Base-by-base conservation (phyloP, 2,797 vertebrate species). In the Acanthis flammea region DNA sequence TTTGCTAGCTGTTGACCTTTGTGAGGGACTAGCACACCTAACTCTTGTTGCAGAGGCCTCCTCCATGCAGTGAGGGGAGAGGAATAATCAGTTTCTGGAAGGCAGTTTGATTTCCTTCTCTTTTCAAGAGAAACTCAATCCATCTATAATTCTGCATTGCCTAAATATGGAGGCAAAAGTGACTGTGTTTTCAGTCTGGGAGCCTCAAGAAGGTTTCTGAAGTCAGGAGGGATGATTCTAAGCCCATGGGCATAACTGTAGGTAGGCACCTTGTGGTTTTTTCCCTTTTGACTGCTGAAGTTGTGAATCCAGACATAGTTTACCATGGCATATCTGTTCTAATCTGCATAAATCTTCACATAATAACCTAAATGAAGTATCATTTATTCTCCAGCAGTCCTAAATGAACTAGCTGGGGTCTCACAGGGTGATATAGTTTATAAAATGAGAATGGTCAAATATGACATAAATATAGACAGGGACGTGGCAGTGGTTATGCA, bases 1-100 rank as follows among this genome's bases (percentile, higher is more conserved):
- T 94, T 90, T 95, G 14, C 65, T 84, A 77, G n/a, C 35, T 81
- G 25, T 57, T 95, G 66, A 72, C 58, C 79, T 91, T 86, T 95
- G 33, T 47, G 50, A 86, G 47, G 63, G 57, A 74, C 54, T 41
- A 78, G 33, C 12, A 14, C 47, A 88, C 65, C 75, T 41, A 80
- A 63, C 18, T 77, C 10, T 3, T 76, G 45, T 45, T 9, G 0
- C 63, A 82, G 60, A 79, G 58, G 7, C 9, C 7, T 16, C 28
- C 24, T 89, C 33, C 44, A 8, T 67, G 37, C 7, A 76, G 33
- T 42, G 44, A 74, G 11, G 19, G 74, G 12, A 92, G 42, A 80
- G 19, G 18, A 91, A 58, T 75, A 68, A 92, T 39, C 33, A 33
- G 27, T 79, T 91, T 48, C 21, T 54, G 48, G 57, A 82, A 60